Evolutionary conservation across 1,140 invertebrate species (phyloP).

Genomic region (Pteromalus puparum): DNA sequence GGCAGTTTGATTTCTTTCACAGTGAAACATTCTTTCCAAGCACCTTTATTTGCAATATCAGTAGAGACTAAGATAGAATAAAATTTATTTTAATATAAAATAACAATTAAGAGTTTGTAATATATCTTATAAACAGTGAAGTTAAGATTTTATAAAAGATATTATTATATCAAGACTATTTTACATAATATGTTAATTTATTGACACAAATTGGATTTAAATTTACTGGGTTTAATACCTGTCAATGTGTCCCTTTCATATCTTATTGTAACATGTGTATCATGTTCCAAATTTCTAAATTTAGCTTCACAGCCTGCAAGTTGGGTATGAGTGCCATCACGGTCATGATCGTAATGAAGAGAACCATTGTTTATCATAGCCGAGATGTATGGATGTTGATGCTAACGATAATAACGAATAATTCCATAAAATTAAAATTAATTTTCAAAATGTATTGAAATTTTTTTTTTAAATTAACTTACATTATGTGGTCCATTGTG

Average conservation of each 20-base stretch:
- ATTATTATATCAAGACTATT: neutral
- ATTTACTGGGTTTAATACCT: constrained; percentile 76
- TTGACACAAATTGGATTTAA: constrained; percentile 25
- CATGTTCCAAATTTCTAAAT: constrained; percentile 94
- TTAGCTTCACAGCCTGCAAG: constrained; percentile 95
- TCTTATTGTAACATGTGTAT: constrained; percentile 92
- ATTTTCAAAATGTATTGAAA: neutral
- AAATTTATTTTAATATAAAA: neutral
- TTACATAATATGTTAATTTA: neutral
- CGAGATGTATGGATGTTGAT: constrained; percentile 98
- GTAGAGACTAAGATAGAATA: constrained; percentile 84
- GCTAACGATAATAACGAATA: constrained; percentile 81
- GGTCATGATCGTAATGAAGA: constrained; percentile 97
- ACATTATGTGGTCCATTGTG: constrained; percentile 99
- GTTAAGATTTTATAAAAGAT: no score
- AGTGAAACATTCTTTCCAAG: constrained; percentile 95
- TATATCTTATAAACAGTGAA: no score
- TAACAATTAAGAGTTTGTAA: no score
- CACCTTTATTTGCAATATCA: constrained; percentile 93
- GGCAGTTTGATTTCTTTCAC: constrained; percentile 94
- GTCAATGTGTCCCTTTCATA: constrained; percentile 94
- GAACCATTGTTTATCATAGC: constrained; percentile 99
- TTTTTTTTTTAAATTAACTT: constrained; percentile 67
- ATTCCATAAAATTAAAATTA: constrained; percentile 22
- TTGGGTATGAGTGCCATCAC: constrained; percentile 98